Evolutionary conservation across 1,140 invertebrate species (phyloP), one percentile per base, ranked within the genome.

Genomic region (Calephelis virginiensis): DNA sequence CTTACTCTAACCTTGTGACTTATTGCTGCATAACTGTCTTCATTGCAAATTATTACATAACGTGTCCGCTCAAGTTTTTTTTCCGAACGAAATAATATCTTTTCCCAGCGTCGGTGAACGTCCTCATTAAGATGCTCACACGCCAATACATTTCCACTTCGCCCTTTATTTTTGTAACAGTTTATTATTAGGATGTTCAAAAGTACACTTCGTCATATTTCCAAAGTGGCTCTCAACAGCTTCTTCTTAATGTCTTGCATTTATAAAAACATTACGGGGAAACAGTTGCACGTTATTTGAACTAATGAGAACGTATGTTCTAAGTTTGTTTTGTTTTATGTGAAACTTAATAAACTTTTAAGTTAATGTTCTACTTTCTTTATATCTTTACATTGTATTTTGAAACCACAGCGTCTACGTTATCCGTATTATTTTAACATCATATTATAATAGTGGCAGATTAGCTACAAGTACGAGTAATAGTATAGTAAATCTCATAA

Each of bases 111-210:
- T 67, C 72, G 72, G 76, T 78, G 72, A 79, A 79, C 72, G 80
- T 47, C 80, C 82, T 83, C 82, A 81, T 84, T 80, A 80, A 75
- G 68, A 62, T 62, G 61, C 67, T 78, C 72, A 65, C 73, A 62
- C 74, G 76, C 78, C 80, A 81, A 76, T 71, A 70, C 66, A 76
- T 72, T 74, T 70, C 48, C 70, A 67, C 67, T 47, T 61, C 59
- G 67, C 71, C 72, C 68, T 79, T 80, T 82, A 82, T 84, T 84
- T 84, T 75, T 71, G 76, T 80, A 75, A 67, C 61, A 56, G 75
- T 68, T 68, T 76, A 82, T 81, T 79, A 75, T 78, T 82, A 76
- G 72, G 74, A 70, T 70, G 71, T 66, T 81, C 65, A 73, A 77
- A 71, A 74, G 38, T 60, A 46, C 64, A 67, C 60, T 77, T 75